Percentiles rank a stretch among this genome's conserved stretches.
Conservation (phyloP, 1,140 invertebrate species). For the Olivierus martensii region DNA sequence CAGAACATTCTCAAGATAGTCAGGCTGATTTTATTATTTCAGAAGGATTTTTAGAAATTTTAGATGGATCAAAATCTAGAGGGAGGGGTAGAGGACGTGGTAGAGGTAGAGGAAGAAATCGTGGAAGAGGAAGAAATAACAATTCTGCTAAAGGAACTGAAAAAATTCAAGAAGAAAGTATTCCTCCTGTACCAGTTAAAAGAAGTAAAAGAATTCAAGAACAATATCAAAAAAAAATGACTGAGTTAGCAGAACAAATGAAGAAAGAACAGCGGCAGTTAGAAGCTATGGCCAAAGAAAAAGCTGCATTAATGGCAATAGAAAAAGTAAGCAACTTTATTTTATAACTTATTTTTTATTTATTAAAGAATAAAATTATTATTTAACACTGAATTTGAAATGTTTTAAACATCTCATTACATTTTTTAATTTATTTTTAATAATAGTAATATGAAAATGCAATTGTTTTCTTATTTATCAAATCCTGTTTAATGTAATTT, state of each 20-base stretch:
- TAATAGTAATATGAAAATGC: too few relatives aligned
- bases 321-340: not conserved
- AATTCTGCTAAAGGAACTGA: slow-evolving; percentile 32
- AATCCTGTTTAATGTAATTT: too few relatives aligned
- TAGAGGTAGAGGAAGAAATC: slow-evolving; percentile 18
- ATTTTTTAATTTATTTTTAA: too few relatives aligned
- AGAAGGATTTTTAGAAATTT: slow-evolving; percentile 13
- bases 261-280: slow-evolving; percentile 14
- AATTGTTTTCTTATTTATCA: too few relatives aligned
- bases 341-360: not conserved
- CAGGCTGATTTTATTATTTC: slow-evolving; percentile 6
- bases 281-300: slow-evolving; percentile 18
- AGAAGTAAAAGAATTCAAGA: slow-evolving; percentile 42
- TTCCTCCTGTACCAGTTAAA: slow-evolving; percentile 19
- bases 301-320: not conserved
- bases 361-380: not conserved
- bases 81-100: slow-evolving; percentile 1
- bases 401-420: too few relatives aligned
- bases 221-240: slow-evolving; percentile 22
- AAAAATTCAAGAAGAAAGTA: not conserved
- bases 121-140: not conserved
- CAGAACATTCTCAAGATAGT: slow-evolving; percentile 8
- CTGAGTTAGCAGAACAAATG: slow-evolving; percentile 18
- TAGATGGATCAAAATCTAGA: slow-evolving; percentile 10
- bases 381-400: too few relatives aligned